phyloP scores from a whole-genome alignment of 2,797 vertebrate genomes.

The Trematomus bernacchii region DNA sequence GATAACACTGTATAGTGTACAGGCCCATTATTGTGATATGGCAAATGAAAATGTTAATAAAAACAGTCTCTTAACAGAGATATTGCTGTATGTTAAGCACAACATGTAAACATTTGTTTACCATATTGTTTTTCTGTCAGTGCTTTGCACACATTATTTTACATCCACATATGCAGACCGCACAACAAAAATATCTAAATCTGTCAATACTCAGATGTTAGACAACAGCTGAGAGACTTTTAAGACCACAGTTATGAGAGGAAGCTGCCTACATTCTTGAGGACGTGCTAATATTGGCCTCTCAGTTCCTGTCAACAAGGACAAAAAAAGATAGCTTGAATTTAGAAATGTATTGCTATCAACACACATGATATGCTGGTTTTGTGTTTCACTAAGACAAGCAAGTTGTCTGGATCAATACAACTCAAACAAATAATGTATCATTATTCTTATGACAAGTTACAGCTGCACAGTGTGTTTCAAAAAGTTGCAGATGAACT shows the following conservation, averaged over 20 bases:
- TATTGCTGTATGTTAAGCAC: slow-evolving; percentile 31
- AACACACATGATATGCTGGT: slow-evolving; percentile 22
- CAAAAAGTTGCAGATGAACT: slow-evolving; percentile 41
- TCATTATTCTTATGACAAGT: slow-evolving; percentile 3
- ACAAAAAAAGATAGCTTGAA: slow-evolving; percentile 19
- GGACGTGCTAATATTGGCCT: slow-evolving; percentile 29
- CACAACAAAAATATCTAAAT: slow-evolving; percentile 20
- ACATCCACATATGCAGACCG: slow-evolving; percentile 1
- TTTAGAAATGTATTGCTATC: slow-evolving; percentile 30
- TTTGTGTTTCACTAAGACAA: slow-evolving; percentile 23
- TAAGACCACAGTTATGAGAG: slow-evolving; percentile 56
- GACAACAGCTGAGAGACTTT: slow-evolving; percentile 46
- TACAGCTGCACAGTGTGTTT: slow-evolving; percentile 30
- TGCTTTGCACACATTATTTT: slow-evolving; percentile 14
- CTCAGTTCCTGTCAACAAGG: slow-evolving; percentile 46
- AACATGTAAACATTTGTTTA: slow-evolving; percentile 65
- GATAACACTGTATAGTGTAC: slow-evolving; percentile 4
- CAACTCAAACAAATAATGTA: slow-evolving; percentile 21
- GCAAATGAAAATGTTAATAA: slow-evolving; percentile 24
- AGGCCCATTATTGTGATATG: slow-evolving; percentile 26
- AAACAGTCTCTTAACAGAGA: slow-evolving; percentile 41
- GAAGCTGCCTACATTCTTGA: slow-evolving; percentile 49
- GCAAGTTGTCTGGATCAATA: slow-evolving; percentile 10
- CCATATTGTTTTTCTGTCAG: slow-evolving; percentile 21
- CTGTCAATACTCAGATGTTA: slow-evolving; percentile 4